A percentile compares a stretch with the other conserved stretches of the same genome.
Conservation (phyloP, 2,797 vertebrate genomes). For the Chaenodraco wilsoni region DNA sequence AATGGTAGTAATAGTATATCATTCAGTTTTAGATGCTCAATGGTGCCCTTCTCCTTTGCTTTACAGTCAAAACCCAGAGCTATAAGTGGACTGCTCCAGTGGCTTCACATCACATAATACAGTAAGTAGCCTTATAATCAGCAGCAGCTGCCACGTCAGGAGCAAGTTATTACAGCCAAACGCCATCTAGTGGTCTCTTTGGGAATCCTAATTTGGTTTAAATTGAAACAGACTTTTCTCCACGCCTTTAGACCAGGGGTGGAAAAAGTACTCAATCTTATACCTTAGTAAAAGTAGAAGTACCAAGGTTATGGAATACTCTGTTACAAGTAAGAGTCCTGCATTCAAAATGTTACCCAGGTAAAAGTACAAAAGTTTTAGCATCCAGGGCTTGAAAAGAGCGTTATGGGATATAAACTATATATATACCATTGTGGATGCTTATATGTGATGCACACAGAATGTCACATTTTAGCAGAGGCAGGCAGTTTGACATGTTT, state of each 20-base stretch:
- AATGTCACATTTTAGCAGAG: neutral
- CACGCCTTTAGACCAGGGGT: neutral
- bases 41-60: slow-evolving; percentile 23
- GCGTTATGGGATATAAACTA: neutral
- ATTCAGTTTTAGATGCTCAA: slow-evolving; percentile 3
- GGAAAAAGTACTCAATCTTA: too few relatives aligned
- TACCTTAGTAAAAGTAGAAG: too few relatives aligned
- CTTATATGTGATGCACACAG: neutral
- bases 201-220: slow-evolving; percentile 5
- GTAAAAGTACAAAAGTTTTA: too few relatives aligned
- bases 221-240: neutral
- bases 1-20: neutral
- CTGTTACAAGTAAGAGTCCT: too few relatives aligned
- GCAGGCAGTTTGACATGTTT: neutral
- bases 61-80: slow-evolving; percentile 27
- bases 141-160: slow-evolving; percentile 62
- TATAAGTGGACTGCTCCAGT: slow-evolving; percentile 4
- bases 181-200: slow-evolving; percentile 61
- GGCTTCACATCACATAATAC: neutral
- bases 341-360: too few relatives aligned
- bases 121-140: slow-evolving; percentile 3
- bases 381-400: neutral
- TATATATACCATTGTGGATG: neutral
- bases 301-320: too few relatives aligned
- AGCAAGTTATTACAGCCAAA: slow-evolving; percentile 5